Evolutionary conservation across 2,113 vertebrate genomes (phyloP).

Genomic region (Electrona antarctica): DNA sequence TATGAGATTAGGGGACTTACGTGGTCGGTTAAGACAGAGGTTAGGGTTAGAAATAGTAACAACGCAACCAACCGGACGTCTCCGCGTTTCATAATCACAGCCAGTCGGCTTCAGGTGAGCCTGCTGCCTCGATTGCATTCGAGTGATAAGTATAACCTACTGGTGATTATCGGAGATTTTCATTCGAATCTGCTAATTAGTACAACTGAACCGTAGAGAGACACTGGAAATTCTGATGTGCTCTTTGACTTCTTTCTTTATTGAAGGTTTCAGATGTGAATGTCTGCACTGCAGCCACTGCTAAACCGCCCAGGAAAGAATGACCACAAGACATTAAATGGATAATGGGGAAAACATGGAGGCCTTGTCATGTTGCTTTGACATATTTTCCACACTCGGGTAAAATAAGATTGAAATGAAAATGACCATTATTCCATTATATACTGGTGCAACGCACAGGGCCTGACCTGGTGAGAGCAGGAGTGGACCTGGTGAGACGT

Average conservation of each 20-base stretch:
- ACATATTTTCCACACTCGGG: conserved; percentile 25
- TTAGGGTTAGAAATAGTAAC: no score
- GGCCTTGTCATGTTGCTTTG: conserved; percentile 11
- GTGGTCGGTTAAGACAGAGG: no score
- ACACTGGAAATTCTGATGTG: conserved; percentile 14
- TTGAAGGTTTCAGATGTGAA: background rate
- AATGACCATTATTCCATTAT: no score
- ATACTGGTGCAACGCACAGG: no score
- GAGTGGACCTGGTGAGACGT: no score
- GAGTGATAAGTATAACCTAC: no score
- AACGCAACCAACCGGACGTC: background rate
- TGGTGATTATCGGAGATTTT: no score
- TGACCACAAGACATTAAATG: conserved; percentile 22
- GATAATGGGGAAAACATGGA: conserved; percentile 33
- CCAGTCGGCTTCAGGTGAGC: no score
- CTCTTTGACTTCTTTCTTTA: background rate
- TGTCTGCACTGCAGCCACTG: background rate
- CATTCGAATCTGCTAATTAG: background rate
- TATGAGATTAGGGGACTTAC: no score
- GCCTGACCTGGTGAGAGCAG: no score
- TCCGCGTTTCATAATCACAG: background rate
- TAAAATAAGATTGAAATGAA: background rate
- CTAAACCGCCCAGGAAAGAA: conserved; percentile 11
- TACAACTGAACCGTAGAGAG: background rate
- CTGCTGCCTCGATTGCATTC: no score